Conservation (phyloP, 2,113 vertebrate genomes). For the Neofelis nebulosa region DNA sequence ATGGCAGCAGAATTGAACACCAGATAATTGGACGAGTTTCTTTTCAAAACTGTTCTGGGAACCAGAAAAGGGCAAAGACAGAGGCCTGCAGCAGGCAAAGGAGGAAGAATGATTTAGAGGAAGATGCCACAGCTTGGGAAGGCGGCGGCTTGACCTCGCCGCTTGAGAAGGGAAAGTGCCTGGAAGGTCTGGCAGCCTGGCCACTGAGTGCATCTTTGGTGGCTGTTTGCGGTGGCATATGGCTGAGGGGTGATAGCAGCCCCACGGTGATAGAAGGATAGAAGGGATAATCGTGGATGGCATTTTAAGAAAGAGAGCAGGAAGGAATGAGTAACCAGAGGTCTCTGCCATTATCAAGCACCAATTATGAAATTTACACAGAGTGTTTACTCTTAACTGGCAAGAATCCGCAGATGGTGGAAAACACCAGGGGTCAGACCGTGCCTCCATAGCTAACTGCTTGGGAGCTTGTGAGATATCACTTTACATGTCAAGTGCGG, state of each 20-base stretch:
- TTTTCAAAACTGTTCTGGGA: not conserved
- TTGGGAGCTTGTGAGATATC: slow-evolving; percentile 18
- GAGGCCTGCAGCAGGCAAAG: not conserved
- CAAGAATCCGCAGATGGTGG: slow-evolving; percentile 58
- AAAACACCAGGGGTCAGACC: not conserved
- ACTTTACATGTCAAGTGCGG: slow-evolving; percentile 64
- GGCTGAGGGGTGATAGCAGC: not conserved
- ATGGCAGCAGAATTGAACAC: not conserved
- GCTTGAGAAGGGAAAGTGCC: not conserved
- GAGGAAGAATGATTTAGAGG: not conserved
- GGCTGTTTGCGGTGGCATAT: not conserved
- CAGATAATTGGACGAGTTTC: not conserved
- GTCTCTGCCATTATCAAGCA: not conserved
- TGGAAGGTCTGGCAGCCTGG: not conserved
- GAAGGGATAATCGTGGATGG: not conserved
- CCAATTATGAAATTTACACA: slow-evolving; percentile 14
- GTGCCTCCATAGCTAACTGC: not conserved
- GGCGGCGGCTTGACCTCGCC: not conserved
- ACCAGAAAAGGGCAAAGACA: not conserved
- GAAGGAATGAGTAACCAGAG: slow-evolving; percentile 12
- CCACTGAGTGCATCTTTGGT: not conserved
- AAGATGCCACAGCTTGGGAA: not conserved
- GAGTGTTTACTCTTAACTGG: slow-evolving; percentile 46
- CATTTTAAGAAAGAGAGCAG: slow-evolving; percentile 44
- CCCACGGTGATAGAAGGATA: not conserved